A percentile compares a stretch with the other conserved stretches of the same genome.
Evolutionary conservation across 2,797 vertebrate species (phyloP).

Genomic region (Ctenochaetus hawaiiensis): DNA sequence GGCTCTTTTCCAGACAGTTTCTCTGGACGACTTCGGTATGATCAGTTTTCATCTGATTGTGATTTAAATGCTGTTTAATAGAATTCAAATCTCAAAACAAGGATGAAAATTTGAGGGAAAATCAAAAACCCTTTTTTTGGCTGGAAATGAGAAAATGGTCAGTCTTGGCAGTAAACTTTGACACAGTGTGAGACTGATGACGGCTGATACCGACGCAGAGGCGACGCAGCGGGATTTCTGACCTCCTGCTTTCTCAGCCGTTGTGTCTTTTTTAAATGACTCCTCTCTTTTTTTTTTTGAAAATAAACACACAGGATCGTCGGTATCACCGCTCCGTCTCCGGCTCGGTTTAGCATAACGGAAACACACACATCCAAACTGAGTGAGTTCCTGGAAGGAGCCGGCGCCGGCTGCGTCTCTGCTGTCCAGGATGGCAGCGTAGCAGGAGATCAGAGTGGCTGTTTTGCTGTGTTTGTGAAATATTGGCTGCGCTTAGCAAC

Average conservation of each 20-base stretch:
- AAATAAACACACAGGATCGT: conserved; percentile 14
- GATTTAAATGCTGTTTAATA: not conserved
- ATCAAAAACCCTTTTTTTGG: not conserved
- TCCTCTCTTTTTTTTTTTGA: not conserved
- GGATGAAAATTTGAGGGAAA: not conserved
- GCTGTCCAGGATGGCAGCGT: conserved; percentile 53
- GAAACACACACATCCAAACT: conserved; percentile 29
- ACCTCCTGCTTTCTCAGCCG: not conserved
- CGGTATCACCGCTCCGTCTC: not conserved
- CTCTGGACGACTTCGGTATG: no score
- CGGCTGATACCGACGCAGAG: no score
- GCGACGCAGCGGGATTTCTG: no score
- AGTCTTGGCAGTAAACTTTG: not conserved
- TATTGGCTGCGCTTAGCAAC: conserved; percentile 79
- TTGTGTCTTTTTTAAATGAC: not conserved
- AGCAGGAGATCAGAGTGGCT: conserved; percentile 63
- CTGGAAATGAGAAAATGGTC: not conserved
- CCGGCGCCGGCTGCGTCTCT: conserved; percentile 26
- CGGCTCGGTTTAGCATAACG: conserved; percentile 28
- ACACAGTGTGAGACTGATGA: not conserved
- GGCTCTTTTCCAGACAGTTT: no score
- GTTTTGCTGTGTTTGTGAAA: conserved; percentile 77
- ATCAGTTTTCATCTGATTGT: not conserved
- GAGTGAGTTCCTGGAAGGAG: conserved; percentile 51
- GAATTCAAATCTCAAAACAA: not conserved